phyloP scores from a whole-genome alignment of 2,113 vertebrate genomes.

The Rhipidura dahli region DNA sequence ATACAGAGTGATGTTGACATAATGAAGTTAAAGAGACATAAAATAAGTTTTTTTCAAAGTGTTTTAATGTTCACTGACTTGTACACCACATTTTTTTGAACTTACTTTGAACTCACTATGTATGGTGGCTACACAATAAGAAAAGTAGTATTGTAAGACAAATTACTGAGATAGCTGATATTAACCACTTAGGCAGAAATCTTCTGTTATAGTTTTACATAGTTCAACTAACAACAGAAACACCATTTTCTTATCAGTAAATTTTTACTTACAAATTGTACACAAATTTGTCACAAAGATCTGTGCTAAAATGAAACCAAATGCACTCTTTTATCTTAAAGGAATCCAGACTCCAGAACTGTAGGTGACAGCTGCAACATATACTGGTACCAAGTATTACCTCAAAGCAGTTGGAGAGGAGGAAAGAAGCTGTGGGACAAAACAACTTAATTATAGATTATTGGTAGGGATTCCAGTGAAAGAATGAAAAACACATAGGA shows the following conservation, averaged over 20 bases:
- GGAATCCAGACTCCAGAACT: neutral
- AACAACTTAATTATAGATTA: neutral
- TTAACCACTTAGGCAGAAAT: neutral
- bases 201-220: neutral
- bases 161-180: neutral
- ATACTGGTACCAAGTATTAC: neutral
- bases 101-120: neutral
- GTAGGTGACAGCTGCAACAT: neutral
- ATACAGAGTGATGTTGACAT: neutral
- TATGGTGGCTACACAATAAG: neutral
- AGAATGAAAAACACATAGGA: neutral
- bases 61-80: neutral
- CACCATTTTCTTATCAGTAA: neutral
- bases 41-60: neutral
- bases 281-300: neutral
- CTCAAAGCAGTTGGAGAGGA: neutral
- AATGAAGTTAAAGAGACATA: neutral
- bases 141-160: neutral
- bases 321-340: neutral
- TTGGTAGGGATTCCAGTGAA: neutral
- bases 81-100: neutral
- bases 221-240: neutral
- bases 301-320: neutral
- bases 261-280: neutral
- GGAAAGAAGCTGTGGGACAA: neutral